A percentile compares a stretch with the other conserved stretches of the same genome.
Conservation (phyloP, 2,888 invertebrate genomes). For the Sylvicola cinctus region DNA sequence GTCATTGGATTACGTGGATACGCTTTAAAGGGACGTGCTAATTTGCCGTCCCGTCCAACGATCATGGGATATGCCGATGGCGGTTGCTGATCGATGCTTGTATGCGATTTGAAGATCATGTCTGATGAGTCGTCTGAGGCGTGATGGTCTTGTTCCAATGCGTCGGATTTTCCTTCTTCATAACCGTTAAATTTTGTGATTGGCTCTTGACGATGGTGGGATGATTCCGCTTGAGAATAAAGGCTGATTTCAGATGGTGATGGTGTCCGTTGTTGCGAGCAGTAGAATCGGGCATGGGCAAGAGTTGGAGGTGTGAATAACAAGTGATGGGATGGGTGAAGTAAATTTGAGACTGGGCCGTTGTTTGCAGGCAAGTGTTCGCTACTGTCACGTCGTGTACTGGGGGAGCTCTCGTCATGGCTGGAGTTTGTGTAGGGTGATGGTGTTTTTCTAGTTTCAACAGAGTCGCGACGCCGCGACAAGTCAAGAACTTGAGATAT, state of each 20-base stretch:
- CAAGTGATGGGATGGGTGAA: background rate
- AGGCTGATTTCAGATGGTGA: too few species aligned
- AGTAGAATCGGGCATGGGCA: too few species aligned
- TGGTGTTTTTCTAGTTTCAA: conserved; percentile 19
- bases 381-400: background rate
- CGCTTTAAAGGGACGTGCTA: conserved; percentile 43
- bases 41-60: conserved; percentile 20
- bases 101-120: background rate
- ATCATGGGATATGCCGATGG: conserved; percentile 11
- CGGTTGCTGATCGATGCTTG: background rate
- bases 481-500: conserved; percentile 19
- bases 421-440: conserved; percentile 22
- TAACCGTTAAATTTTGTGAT: too few species aligned
- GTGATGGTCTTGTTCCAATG: background rate
- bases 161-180: background rate
- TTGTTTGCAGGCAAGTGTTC: background rate
- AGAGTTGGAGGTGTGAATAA: background rate
- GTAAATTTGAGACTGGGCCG: background rate
- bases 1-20: conserved; percentile 48
- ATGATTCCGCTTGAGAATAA: too few species aligned
- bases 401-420: conserved; percentile 17
- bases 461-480: conserved; percentile 21
- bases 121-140: background rate
- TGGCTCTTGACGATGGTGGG: too few species aligned
- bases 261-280: too few species aligned